Percentiles rank a stretch among this genome's conserved stretches.
Conservation (phyloP, 1,140 invertebrate genomes). For the Bathynomus jamesi region DNA sequence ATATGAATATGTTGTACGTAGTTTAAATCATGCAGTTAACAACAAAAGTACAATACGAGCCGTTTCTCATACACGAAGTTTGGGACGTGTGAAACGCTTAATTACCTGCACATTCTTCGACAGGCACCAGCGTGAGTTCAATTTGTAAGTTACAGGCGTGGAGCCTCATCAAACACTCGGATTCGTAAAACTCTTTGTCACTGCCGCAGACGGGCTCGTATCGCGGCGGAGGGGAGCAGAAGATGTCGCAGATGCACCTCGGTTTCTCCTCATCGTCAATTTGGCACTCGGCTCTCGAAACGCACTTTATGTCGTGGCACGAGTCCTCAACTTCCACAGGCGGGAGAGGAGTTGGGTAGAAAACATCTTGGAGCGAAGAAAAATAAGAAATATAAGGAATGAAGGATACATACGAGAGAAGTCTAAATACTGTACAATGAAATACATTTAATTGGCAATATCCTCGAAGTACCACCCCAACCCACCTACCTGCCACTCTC, state of each 20-base stretch:
- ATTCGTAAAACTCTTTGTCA: conserved; percentile 69
- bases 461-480: too few species aligned
- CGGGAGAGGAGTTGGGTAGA: conserved; percentile 20
- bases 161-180: conserved; percentile 61
- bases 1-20: background rate
- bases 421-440: too few species aligned
- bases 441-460: too few species aligned
- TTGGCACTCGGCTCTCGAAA: conserved; percentile 25
- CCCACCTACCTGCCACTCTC: too few species aligned
- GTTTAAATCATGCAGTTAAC: background rate
- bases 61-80: background rate
- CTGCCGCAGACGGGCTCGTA: conserved; percentile 62
- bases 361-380: conserved; percentile 12
- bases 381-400: too few species aligned
- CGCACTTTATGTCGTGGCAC: conserved; percentile 20
- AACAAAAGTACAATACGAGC: background rate
- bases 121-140: conserved; percentile 19
- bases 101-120: conserved; percentile 33
- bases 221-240: conserved; percentile 26
- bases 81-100: background rate
- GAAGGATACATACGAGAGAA: too few species aligned
- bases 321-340: conserved; percentile 16
- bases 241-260: conserved; percentile 29
- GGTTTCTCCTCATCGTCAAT: conserved; percentile 9
- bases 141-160: conserved; percentile 57